phyloP scores from a whole-genome alignment of 2,797 vertebrate species.

The Acrocephalus scirpaceus region DNA sequence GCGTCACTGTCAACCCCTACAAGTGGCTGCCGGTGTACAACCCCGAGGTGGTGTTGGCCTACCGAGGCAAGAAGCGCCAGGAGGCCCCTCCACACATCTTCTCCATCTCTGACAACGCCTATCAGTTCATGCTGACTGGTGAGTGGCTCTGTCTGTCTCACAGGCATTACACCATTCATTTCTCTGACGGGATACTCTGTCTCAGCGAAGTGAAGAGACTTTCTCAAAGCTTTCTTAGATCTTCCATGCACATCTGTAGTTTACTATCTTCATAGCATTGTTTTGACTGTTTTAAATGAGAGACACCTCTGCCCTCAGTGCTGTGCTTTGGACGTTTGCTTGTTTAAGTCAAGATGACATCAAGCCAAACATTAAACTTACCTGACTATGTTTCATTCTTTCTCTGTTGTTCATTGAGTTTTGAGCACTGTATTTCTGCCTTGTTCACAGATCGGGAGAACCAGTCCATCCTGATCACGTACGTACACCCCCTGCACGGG shows the following conservation, averaged over 20 bases:
- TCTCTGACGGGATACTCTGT: not conserved
- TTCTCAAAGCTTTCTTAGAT: not conserved
- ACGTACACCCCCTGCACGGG: not conserved
- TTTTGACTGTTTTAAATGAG: not conserved
- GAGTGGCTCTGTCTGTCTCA: not conserved
- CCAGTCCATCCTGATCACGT: constrained; percentile 65
- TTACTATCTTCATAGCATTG: not conserved
- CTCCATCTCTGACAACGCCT: constrained; percentile 74
- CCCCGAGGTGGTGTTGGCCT: constrained; percentile 44
- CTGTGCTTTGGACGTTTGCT: not conserved
- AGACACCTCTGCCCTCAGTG: not conserved
- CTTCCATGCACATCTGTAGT: not conserved
- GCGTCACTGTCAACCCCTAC: constrained; percentile 55
- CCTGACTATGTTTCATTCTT: not conserved
- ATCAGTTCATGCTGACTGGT: constrained; percentile 49
- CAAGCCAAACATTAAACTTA: not conserved
- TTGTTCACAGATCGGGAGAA: constrained; percentile 80
- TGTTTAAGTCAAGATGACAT: not conserved
- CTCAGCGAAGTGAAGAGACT: not conserved
- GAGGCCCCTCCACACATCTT: constrained; percentile 60
- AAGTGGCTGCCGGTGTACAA: constrained; percentile 56
- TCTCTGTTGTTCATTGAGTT: not conserved
- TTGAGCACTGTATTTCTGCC: not conserved
- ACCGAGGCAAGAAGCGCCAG: constrained; percentile 26
- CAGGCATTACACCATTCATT: not conserved